Evolutionary conservation across 2,888 invertebrate genomes (phyloP).

Genomic region (Lamellibrachia satsuma): DNA sequence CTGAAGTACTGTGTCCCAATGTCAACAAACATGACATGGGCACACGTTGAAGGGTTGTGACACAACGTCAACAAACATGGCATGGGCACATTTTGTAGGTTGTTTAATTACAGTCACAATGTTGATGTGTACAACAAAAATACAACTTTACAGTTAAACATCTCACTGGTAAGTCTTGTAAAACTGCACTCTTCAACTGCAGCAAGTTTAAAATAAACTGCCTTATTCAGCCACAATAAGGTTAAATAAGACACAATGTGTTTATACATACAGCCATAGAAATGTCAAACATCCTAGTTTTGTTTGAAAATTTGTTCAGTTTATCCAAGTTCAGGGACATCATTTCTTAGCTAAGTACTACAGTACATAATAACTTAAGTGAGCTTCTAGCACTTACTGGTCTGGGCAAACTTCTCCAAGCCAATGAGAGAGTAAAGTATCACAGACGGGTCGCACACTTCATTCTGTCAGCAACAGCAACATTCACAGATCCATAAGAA

Average conservation of each 20-base stretch:
- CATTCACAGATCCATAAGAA: not conserved
- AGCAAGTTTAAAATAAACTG: not conserved
- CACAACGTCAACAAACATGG: not conserved
- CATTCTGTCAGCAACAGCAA: constrained; percentile 53
- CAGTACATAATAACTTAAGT: not conserved
- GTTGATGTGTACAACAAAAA: not conserved
- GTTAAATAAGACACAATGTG: not conserved
- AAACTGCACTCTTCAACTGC: constrained; percentile 8
- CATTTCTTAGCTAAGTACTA: not conserved
- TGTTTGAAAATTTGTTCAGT: not conserved
- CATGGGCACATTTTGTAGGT: not conserved
- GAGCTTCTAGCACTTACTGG: constrained; percentile 70
- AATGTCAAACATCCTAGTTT: not conserved
- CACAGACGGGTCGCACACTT: constrained; percentile 74
- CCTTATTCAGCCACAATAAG: not conserved
- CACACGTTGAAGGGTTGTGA: not conserved
- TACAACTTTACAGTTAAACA: not conserved
- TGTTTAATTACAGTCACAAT: not conserved
- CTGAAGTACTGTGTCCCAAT: not conserved
- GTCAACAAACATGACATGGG: not conserved
- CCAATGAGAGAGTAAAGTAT: constrained; percentile 88
- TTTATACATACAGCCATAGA: not conserved
- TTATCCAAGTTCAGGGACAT: not conserved
- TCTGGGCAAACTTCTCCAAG: constrained; percentile 91
- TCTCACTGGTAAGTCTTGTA: not conserved